Base-by-base conservation (phyloP, 2,888 invertebrate genomes). In the Mamestra brassicae region DNA sequence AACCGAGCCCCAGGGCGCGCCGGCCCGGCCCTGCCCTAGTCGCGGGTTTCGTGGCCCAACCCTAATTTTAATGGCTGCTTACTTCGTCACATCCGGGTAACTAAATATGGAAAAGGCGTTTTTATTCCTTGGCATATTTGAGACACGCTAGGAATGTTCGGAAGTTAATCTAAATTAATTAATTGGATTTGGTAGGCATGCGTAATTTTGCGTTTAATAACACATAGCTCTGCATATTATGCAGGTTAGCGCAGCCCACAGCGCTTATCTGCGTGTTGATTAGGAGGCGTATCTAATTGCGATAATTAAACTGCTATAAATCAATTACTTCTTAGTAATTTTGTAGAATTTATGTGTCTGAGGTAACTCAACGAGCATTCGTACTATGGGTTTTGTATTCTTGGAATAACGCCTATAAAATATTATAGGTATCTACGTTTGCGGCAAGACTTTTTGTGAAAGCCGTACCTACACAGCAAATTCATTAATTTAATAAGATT, bases 11-110 rank as follows among this genome's bases (percentile, higher is more conserved):
- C 91, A 88, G 90, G 94, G 94, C 94, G 93, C 93, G 94, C 90
- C 93, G 90, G 88, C 89, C 89, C 91, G 93, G 95, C 94, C 95
- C 95, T 93, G 93, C 96, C 95, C 95, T 95, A 95, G 94, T 91
- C 93, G 89, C 91, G 91, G 85, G 93, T 89, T 92, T 92, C 90
- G 93, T 93, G 92, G 96, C 96, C 96, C 96, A 96, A 94, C 97
- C 97, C 96, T 96, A 96, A 96, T 95, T 96, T 96, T 96, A 96
- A 96, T 96, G 96, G 96, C 96, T 95, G 96, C 96, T 94, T 87
- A 89, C 90, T 89, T 89, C 91, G 91, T 90, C 93, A 95, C 93
- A 95, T 96, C 96, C 95, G 95, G 95, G 88, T 94, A 92, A 88
- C 89, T 88, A 90, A 94, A 91, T 93, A 90, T 95, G 94, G 95